Conservation (phyloP, 2,113 vertebrate genomes). For the Pygoscelis antarcticus region DNA sequence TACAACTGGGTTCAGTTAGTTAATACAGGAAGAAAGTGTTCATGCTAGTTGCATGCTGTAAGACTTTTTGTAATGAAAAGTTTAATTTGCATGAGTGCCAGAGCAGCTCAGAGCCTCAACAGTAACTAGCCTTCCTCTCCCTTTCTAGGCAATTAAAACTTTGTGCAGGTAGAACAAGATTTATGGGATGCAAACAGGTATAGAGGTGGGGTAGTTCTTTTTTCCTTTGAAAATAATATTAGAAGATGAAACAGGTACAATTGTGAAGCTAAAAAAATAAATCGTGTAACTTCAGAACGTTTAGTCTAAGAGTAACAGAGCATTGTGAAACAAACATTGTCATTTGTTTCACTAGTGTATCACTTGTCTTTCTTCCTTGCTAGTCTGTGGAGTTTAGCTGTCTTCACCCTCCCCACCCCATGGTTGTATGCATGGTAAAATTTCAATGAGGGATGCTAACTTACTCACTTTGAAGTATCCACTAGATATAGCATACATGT, state of each 20-base stretch:
- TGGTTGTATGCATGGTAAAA: neutral
- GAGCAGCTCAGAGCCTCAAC: constrained; percentile 39
- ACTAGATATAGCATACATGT: neutral
- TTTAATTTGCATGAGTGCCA: constrained; percentile 29
- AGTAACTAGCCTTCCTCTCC: constrained; percentile 55
- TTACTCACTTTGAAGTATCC: neutral
- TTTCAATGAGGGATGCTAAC: neutral
- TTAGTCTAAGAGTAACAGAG: neutral
- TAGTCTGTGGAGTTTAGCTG: neutral
- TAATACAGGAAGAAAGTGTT: neutral
- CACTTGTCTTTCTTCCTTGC: neutral
- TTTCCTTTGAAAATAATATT: constrained; percentile 43
- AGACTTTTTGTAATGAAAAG: neutral
- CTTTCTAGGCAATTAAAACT: constrained; percentile 54
- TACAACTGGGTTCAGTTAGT: neutral
- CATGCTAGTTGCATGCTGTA: constrained; percentile 21
- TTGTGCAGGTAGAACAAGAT: constrained; percentile 60
- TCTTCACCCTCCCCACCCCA: neutral
- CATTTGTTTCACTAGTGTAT: neutral
- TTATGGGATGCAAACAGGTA: constrained; percentile 44
- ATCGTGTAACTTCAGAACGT: neutral
- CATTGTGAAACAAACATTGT: neutral
- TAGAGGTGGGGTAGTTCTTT: constrained; percentile 58
- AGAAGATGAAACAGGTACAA: neutral
- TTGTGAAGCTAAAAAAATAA: neutral